Base-by-base conservation (phyloP, 2,797 vertebrate species). In the Paratrypauchen microcephalus region DNA sequence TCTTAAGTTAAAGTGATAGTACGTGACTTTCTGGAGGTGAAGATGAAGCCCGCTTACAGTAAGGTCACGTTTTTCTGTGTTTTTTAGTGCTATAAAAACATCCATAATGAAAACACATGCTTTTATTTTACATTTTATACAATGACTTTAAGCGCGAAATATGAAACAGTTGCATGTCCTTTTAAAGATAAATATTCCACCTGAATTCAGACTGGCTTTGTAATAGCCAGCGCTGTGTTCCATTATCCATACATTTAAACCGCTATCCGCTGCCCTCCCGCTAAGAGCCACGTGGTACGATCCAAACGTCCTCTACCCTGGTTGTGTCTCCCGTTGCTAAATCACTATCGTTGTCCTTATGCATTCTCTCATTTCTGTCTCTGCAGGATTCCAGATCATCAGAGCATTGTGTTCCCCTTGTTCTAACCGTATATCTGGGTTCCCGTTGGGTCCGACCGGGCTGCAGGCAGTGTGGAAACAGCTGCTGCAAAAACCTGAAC, bases 401-500 rank as follows among this genome's bases (percentile, higher is more conserved):
- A n/a, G 59, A 61, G 57, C 26, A 19, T 59, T n/a, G 28, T 28
- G 16, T 24, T 26, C 58, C 30, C 18, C 28, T 12, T 28, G 59
- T 61, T 61, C 59, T 61, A 61, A 61, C 36, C 32, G n/a, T 41
- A 61, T 23, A 23, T 60, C 11, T 36, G 58, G 36, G 36, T 21
- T 61, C 59, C n/a, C 59, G 30, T 41, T n/a, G 36, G 59, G 59
- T 23, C 23, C 9, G 32, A 61, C 19, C 1, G 59, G 12, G 59
- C 59, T 41, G 32, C 32, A 23, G 59, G 59, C 59, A n/a, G 39
- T 15, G 59, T 61, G 59, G 32, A 32, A 32, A 61, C 59, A 61
- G 59, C 59, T 41, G 59, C 59, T 60, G 24, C 26, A n/a, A 60
- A 60, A 19, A 60, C 58, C 58, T 23, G 36, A 61, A 61, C 59